Evolutionary conservation across 2,888 invertebrate species (phyloP).

Genomic region (Hydriomena furcata): DNA sequence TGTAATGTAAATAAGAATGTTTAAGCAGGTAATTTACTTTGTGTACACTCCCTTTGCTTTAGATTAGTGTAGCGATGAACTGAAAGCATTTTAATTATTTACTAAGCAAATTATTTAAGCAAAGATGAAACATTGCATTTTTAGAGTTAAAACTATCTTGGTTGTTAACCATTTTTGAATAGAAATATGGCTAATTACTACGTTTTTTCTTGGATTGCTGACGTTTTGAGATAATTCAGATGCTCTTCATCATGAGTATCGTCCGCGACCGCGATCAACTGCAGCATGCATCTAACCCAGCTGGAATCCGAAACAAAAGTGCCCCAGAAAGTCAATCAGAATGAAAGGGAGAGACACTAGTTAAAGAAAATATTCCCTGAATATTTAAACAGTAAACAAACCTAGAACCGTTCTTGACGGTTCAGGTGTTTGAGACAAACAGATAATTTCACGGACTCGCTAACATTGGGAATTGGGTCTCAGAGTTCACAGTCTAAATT

Average conservation of each 20-base stretch:
- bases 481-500: constrained; percentile 48
- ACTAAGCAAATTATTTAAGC: no score
- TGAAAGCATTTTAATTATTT: background rate
- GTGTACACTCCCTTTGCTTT: background rate
- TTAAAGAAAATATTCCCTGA: constrained; percentile 27
- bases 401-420: constrained; percentile 27
- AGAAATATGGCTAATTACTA: no score
- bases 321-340: constrained; percentile 14
- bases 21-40: background rate
- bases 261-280: constrained; percentile 5
- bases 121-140: constrained; percentile 3
- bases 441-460: constrained; percentile 46
- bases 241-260: no score
- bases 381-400: constrained; percentile 36
- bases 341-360: constrained; percentile 23
- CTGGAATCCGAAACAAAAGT: constrained; percentile 13
- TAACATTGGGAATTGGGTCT: constrained; percentile 38
- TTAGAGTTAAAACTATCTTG: no score
- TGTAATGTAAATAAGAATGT: background rate
- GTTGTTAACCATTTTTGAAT: no score
- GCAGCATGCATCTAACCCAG: constrained; percentile 9
- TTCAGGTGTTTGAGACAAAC: constrained; percentile 44
- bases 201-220: no score
- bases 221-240: no score
- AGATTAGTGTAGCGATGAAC: constrained; percentile 1